phyloP scores from a whole-genome alignment of 2,888 invertebrate species.

The Gordius sp. region DNA sequence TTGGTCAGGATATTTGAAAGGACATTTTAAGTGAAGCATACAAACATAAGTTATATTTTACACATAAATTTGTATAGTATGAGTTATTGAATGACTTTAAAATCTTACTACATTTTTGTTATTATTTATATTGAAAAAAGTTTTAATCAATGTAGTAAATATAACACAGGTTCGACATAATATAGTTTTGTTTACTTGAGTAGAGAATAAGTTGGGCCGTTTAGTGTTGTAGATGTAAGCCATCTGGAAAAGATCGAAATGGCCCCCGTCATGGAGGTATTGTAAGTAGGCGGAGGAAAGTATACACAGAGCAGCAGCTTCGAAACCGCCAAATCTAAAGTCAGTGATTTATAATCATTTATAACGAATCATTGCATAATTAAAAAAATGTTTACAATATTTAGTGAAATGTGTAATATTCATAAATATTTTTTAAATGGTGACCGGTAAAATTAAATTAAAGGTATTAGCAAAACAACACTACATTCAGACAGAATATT shows the following conservation, averaged over 20 bases:
- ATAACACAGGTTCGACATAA: too few relatives aligned
- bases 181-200: too few relatives aligned
- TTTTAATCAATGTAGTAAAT: too few relatives aligned
- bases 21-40: too few relatives aligned
- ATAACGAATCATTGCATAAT: background rate
- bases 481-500: too few relatives aligned
- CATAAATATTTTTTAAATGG: background rate
- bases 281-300: background rate
- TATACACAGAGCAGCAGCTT: constrained; percentile 1
- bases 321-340: constrained; percentile 8
- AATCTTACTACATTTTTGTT: too few relatives aligned
- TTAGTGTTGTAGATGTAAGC: constrained; percentile 13
- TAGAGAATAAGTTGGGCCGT: background rate
- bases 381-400: background rate
- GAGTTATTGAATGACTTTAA: too few relatives aligned
- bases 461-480: too few relatives aligned
- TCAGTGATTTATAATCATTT: background rate
- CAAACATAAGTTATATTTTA: too few relatives aligned
- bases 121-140: too few relatives aligned
- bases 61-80: too few relatives aligned
- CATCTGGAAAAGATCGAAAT: constrained; percentile 11
- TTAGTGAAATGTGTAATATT: background rate
- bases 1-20: too few relatives aligned
- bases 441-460: background rate
- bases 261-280: background rate